Evolutionary conservation across 2,888 invertebrate species (phyloP).

Genomic region (Caenorhabditis zanzibari): DNA sequence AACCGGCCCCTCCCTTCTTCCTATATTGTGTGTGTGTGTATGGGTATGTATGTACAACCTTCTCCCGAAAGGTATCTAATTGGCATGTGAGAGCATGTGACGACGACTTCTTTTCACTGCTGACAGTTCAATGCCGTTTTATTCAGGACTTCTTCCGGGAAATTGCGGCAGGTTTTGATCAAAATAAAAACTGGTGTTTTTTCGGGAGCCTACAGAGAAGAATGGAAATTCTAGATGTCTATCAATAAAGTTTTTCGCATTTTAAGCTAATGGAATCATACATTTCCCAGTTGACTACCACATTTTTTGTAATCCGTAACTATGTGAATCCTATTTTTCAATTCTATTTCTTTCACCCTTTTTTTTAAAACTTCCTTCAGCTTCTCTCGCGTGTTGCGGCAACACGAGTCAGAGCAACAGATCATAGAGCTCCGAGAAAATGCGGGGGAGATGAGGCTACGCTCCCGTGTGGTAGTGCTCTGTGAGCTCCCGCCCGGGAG

Average conservation of each 20-base stretch:
- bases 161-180: neutral
- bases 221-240: neutral
- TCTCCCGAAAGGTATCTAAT: slow-evolving; percentile 48
- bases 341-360: neutral
- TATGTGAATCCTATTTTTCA: neutral
- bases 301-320: neutral
- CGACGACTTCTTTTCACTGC: too few species aligned
- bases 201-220: neutral
- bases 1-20: slow-evolving; percentile 40
- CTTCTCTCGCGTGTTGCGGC: slow-evolving; percentile 1
- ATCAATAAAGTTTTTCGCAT: too few species aligned
- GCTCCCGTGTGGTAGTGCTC: slow-evolving; percentile 41
- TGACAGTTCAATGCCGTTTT: slow-evolving; percentile 54
- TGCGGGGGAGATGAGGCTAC: slow-evolving; percentile 49
- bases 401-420: slow-evolving; percentile 11
- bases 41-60: neutral
- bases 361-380: neutral
- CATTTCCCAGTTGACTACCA: neutral
- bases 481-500: slow-evolving; percentile 39
- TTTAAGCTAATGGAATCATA: too few species aligned
- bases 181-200: too few species aligned
- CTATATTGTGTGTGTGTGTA: slow-evolving; percentile 10
- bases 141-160: neutral
- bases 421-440: slow-evolving; percentile 30
- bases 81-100: slow-evolving; percentile 38